Evolutionary conservation across 2,113 vertebrate species (phyloP).

Genomic region (Triplophysa rosa): DNA sequence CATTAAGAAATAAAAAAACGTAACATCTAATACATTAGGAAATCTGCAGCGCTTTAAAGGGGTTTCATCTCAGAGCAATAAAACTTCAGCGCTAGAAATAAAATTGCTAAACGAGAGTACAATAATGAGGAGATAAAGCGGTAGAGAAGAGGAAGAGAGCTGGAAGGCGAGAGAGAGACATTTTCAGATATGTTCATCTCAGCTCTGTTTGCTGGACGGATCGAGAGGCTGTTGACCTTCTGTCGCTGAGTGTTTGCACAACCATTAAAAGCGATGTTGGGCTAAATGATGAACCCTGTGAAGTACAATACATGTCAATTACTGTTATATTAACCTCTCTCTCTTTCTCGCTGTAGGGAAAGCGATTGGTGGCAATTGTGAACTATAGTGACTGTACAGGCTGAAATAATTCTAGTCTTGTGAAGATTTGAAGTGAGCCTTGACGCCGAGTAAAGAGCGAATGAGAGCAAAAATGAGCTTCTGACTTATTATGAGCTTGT

Average conservation of each 20-base stretch:
- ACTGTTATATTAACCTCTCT: conserved; percentile 57
- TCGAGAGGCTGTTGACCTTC: conserved; percentile 88
- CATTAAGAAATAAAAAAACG: too few species aligned
- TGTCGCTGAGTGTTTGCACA: conserved; percentile 86
- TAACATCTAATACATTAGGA: too few species aligned
- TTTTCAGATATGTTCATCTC: not conserved
- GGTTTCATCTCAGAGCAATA: too few species aligned
- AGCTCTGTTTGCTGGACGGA: conserved; percentile 78
- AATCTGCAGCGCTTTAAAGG: too few species aligned
- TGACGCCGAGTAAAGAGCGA: conserved; percentile 50
- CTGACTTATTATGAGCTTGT: not conserved
- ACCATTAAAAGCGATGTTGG: conserved; percentile 86
- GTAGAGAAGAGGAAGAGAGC: not conserved
- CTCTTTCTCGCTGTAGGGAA: conserved; percentile 51
- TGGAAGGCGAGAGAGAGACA: not conserved
- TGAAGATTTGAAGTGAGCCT: conserved; percentile 60
- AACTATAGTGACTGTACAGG: conserved; percentile 72
- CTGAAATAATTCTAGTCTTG: conserved; percentile 75
- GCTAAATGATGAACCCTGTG: conserved; percentile 88
- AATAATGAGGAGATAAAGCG: not conserved
- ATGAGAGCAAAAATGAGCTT: conserved; percentile 18
- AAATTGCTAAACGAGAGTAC: too few species aligned
- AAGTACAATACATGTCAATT: conserved; percentile 63
- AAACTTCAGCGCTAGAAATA: too few species aligned
- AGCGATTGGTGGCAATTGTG: conserved; percentile 78